phyloP scores from a whole-genome alignment of 2,888 invertebrate genomes.

The Lasioglossum leucozonium region DNA sequence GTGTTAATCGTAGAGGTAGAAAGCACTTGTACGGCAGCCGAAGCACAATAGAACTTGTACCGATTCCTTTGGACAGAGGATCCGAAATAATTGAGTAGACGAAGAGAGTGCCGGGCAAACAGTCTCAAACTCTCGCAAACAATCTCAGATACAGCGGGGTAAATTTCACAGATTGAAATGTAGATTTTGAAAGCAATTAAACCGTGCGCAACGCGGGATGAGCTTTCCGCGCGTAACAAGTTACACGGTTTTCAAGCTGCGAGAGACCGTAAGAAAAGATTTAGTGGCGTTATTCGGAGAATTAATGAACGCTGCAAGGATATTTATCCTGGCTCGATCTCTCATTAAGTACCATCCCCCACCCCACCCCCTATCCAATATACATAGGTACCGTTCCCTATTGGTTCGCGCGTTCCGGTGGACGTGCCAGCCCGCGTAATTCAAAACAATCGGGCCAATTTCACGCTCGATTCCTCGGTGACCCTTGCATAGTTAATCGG shows the following conservation, averaged over 20 bases:
- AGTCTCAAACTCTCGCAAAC: neutral
- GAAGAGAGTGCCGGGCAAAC: neutral
- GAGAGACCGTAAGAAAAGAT: neutral
- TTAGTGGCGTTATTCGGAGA: neutral
- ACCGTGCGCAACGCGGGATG: neutral
- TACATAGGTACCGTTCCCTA: constrained; percentile 5
- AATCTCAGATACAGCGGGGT: neutral
- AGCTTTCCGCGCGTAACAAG: neutral
- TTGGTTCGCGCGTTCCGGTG: constrained; percentile 24
- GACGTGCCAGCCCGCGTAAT: constrained; percentile 34
- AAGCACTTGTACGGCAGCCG: neutral
- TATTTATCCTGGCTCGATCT: constrained; percentile 32
- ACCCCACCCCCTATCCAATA: no score
- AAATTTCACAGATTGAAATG: neutral
- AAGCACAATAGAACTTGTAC: neutral
- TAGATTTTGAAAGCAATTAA: constrained; percentile 9
- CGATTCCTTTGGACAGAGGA: constrained; percentile 1
- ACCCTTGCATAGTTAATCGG: constrained; percentile 71
- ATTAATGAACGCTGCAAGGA: constrained; percentile 13
- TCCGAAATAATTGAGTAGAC: neutral
- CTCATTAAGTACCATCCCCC: constrained; percentile 7
- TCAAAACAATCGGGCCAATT: constrained; percentile 73
- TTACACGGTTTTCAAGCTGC: neutral
- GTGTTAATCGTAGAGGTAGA: neutral
- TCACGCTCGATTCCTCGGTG: constrained; percentile 75